These are phyloP conservation scores for Leistus spinibarbis DNA, from an alignment of 2,888 invertebrate species.

Conservation along the genomic window DNA sequence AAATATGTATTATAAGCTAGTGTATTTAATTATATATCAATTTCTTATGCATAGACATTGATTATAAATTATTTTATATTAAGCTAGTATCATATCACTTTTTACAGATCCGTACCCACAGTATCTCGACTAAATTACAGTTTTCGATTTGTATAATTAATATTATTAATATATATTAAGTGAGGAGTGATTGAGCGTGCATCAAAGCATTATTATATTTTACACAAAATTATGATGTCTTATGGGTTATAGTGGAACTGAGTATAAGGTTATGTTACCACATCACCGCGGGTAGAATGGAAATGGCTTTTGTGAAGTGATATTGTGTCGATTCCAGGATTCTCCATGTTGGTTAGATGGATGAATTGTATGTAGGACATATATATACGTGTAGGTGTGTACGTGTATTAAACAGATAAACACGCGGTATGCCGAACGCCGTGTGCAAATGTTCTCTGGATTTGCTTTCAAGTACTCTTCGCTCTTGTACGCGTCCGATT, in stretches of 20 bases:
- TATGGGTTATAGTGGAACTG: neutral
- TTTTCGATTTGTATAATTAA: no score
- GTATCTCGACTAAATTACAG: no score
- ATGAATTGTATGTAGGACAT: neutral
- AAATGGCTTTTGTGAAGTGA: neutral
- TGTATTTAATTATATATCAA: no score
- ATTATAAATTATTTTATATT: no score
- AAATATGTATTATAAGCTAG: no score
- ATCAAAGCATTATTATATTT: no score
- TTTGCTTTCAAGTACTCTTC: neutral
- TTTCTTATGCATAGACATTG: no score
- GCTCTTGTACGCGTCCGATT: neutral
- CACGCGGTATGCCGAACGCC: neutral
- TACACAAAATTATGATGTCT: no score
- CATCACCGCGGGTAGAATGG: neutral
- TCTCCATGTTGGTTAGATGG: neutral
- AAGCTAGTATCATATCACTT: no score
- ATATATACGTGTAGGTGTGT: neutral
- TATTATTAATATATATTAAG: no score
- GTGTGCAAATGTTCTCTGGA: conserved; percentile 1
- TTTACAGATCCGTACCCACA: no score
- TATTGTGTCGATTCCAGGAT: neutral
- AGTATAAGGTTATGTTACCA: neutral
- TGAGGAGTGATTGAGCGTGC: no score
- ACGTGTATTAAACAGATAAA: conserved; percentile 8